Evolutionary conservation across 2,113 vertebrate species (phyloP).

Genomic region (Osmerus eperlanus): DNA sequence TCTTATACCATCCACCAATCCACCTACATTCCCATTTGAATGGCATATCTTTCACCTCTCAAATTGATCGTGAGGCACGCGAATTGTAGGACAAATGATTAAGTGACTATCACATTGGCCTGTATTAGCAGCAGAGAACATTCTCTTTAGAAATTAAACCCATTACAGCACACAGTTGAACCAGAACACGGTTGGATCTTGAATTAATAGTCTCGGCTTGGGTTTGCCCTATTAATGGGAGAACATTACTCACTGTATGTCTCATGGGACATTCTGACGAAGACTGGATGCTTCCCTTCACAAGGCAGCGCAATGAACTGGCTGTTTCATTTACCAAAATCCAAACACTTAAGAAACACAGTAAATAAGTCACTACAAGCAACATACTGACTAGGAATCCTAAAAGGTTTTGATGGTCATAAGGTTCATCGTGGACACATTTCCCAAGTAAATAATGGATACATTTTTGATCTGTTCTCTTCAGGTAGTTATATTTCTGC

Average conservation of each 20-base stretch:
- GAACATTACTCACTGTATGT: slow-evolving; percentile 52
- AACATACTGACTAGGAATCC: slow-evolving; percentile 55
- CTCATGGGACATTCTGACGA: slow-evolving; percentile 42
- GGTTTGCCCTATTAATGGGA: slow-evolving; percentile 51
- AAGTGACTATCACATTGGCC: no score
- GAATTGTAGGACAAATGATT: no score
- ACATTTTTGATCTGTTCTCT: slow-evolving; percentile 40
- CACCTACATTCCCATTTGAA: no score
- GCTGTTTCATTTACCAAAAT: slow-evolving; percentile 47
- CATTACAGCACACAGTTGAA: slow-evolving; percentile 14
- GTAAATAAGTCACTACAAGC: slow-evolving; percentile 57
- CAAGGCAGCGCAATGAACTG: slow-evolving; percentile 35
- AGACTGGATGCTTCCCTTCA: slow-evolving; percentile 36
- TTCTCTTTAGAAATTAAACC: neutral
- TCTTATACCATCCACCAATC: no score
- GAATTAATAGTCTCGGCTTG: slow-evolving; percentile 27
- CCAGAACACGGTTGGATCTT: neutral
- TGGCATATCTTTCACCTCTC: no score
- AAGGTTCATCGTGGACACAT: slow-evolving; percentile 62
- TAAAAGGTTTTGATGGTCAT: slow-evolving; percentile 65
- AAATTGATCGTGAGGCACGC: no score
- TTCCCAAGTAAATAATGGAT: slow-evolving; percentile 64
- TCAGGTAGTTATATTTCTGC: neutral
- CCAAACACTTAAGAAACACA: slow-evolving; percentile 49
- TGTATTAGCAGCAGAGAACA: neutral